phyloP scores from a whole-genome alignment of 2,888 invertebrate genomes.

The Drosophila rellima region DNA sequence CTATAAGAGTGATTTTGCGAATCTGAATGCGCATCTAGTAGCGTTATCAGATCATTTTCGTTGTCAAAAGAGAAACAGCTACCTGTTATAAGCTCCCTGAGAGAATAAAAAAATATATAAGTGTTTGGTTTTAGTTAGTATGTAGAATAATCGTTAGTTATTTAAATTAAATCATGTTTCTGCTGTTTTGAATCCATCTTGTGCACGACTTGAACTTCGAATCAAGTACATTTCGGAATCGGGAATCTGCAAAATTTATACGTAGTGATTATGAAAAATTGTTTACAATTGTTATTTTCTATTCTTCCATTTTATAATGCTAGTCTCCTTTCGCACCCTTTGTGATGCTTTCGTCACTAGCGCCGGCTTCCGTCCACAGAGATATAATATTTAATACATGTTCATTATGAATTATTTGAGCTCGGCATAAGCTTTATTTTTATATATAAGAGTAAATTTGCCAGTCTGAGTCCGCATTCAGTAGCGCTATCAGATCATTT shows the following conservation, averaged over 20 bases:
- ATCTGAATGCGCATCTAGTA: not conserved
- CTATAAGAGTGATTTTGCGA: too few species aligned
- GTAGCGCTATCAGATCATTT: not conserved
- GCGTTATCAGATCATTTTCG: constrained; percentile 16
- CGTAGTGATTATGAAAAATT: too few species aligned
- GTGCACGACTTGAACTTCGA: not conserved
- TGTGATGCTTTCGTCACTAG: too few species aligned
- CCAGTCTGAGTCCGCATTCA: not conserved
- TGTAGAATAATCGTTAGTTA: not conserved
- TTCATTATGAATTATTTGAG: not conserved
- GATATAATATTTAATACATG: too few species aligned
- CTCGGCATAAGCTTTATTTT: not conserved
- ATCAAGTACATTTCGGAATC: not conserved
- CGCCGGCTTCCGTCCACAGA: too few species aligned
- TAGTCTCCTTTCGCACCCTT: too few species aligned
- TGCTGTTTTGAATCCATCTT: constrained; percentile 20
- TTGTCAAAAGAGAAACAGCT: not conserved
- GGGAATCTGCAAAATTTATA: too few species aligned
- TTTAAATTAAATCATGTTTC: constrained; percentile 5
- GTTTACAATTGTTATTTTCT: too few species aligned
- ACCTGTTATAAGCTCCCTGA: not conserved
- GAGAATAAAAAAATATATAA: not conserved
- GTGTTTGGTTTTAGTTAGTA: not conserved
- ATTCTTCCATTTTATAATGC: too few species aligned
- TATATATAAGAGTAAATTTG: not conserved